A percentile compares a stretch with the other conserved stretches of the same genome.
Evolutionary conservation across 2,888 invertebrate genomes (phyloP).

Genomic region (Drosophila ochracea): DNA sequence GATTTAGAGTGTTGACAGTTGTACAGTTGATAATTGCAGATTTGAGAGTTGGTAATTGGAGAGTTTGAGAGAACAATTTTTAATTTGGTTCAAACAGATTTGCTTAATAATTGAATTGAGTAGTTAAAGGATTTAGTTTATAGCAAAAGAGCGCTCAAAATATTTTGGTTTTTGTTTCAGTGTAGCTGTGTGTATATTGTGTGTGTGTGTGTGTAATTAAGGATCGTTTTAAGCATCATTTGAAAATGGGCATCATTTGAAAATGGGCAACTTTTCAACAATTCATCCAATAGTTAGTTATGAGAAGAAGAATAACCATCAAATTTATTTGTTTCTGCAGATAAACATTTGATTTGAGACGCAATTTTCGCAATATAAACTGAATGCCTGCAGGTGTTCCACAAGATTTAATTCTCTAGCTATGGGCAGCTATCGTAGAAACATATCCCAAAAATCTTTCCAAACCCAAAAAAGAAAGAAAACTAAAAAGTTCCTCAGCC

Average conservation of each 20-base stretch:
- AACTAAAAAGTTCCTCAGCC: neutral
- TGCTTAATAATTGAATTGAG: constrained; percentile 35
- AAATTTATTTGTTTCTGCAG: neutral
- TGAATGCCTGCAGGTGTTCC: neutral
- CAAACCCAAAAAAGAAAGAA: neutral
- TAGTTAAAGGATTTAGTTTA: constrained; percentile 39
- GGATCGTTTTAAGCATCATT: constrained; percentile 1
- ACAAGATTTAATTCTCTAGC: neutral
- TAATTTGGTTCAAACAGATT: neutral
- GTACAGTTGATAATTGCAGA: neutral
- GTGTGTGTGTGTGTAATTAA: constrained; percentile 1
- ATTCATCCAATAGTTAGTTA: neutral
- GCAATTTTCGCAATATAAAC: neutral
- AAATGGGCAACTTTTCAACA: neutral
- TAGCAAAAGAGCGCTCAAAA: constrained; percentile 33
- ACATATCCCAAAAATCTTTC: neutral
- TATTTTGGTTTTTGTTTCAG: constrained; percentile 12
- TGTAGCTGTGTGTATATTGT: constrained; percentile 13
- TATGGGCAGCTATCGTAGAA: neutral
- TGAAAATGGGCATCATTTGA: neutral
- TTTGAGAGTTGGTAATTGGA: constrained; percentile 2
- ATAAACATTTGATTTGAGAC: neutral
- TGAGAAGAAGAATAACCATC: neutral
- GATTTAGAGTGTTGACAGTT: neutral
- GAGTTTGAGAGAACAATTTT: neutral